Conservation (phyloP, 2,888 invertebrate species). For the Catocala sponsa region DNA sequence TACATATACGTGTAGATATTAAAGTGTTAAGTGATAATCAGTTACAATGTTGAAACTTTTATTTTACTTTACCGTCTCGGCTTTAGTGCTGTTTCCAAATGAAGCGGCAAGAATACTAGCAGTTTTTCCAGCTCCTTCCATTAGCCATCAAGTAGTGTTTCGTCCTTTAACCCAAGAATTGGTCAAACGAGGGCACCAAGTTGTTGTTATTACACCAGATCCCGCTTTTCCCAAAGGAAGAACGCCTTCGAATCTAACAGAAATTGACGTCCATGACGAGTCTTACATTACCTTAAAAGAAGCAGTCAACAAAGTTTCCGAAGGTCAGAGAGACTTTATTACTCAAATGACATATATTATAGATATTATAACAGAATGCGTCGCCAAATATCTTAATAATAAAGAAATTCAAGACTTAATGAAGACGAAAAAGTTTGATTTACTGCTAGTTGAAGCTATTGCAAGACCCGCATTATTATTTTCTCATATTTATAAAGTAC, state of each 20-base stretch:
- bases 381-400: slow-evolving; percentile 19
- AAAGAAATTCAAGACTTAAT: slow-evolving; percentile 15
- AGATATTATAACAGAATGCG: neutral
- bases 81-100: neutral
- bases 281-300: slow-evolving; percentile 53
- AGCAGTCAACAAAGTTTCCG: neutral
- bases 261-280: slow-evolving; percentile 66
- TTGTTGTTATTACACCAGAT: slow-evolving; percentile 71
- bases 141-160: slow-evolving; percentile 75
- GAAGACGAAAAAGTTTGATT: slow-evolving; percentile 42
- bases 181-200: slow-evolving; percentile 71
- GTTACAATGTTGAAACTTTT: no score
- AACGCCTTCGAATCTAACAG: slow-evolving; percentile 62
- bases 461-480: slow-evolving; percentile 50
- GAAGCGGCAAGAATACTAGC: slow-evolving; percentile 67
- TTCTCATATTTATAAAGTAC: slow-evolving; percentile 59
- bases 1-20: no score
- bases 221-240: slow-evolving; percentile 59
- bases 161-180: slow-evolving; percentile 68
- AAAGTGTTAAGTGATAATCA: no score
- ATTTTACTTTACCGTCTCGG: no score
- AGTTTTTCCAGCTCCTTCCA: slow-evolving; percentile 64
- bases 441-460: slow-evolving; percentile 61
- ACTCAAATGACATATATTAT: neutral
- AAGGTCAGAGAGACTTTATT: neutral